Conservation (phyloP, 2,797 vertebrate genomes). For the Poecile montanus region DNA sequence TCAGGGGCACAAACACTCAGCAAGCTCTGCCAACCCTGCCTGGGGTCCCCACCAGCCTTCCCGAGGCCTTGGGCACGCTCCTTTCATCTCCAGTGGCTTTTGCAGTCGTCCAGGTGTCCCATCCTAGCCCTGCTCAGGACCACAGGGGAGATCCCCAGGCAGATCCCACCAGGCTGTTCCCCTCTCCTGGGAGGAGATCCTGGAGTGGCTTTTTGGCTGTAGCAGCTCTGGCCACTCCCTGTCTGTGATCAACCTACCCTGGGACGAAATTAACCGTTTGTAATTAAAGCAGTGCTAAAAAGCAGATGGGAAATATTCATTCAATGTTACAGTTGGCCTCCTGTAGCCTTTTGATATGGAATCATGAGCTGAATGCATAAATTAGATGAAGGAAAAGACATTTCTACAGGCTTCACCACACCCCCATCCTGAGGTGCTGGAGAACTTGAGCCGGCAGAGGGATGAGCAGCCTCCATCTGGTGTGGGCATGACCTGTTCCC, state of each 20-base stretch:
- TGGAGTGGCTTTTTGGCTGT: rapidly evolving
- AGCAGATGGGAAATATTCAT: slow-evolving; percentile 60
- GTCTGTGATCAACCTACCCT: not conserved
- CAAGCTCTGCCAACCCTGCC: rapidly evolving
- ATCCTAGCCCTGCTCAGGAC: rapidly evolving
- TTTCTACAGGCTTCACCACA: not conserved
- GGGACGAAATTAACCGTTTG: not conserved
- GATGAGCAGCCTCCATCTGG: rapidly evolving
- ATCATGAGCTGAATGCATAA: not conserved
- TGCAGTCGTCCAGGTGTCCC: not conserved
- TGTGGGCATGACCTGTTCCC: rapidly evolving
- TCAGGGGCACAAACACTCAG: rapidly evolving
- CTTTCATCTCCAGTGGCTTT: rapidly evolving
- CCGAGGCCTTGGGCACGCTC: not conserved
- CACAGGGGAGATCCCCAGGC: rapidly evolving
- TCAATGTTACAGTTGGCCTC: slow-evolving; percentile 36
- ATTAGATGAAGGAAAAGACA: not conserved
- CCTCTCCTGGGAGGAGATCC: rapidly evolving
- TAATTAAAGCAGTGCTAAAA: slow-evolving; percentile 7
- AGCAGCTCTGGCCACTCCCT: not conserved
- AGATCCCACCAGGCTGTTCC: rapidly evolving
- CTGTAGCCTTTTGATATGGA: not conserved
- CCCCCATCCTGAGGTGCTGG: rapidly evolving
- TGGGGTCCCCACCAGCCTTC: rapidly evolving
- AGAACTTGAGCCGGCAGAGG: rapidly evolving